Percentiles rank a stretch among this genome's conserved stretches.
Conservation (phyloP, 37 sponge, comb jelly and placozoan species). For the Beroe ovata region DNA sequence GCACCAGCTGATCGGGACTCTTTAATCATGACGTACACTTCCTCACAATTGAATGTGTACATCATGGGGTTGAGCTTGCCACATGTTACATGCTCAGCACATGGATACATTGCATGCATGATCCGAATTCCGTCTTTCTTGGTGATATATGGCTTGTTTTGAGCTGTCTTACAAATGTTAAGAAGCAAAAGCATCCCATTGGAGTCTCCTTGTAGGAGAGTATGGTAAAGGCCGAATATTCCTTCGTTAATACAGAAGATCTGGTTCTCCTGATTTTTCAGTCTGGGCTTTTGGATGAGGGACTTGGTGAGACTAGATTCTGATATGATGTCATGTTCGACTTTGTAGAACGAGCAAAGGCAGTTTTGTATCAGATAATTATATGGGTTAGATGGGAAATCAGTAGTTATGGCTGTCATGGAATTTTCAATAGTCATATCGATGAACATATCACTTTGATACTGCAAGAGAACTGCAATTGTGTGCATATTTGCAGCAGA, state of each 20-base stretch:
- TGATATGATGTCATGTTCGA: not conserved
- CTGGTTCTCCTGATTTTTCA: conserved; percentile 4
- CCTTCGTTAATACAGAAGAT: not conserved
- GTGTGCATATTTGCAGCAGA: conserved; percentile 55
- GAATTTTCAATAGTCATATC: conserved; percentile 10
- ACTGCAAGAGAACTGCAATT: not conserved
- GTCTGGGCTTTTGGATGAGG: not conserved
- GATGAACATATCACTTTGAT: conserved; percentile 53
- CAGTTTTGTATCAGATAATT: not conserved
- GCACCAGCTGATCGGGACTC: not conserved
- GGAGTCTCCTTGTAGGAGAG: conserved; percentile 17
- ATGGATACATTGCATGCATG: conserved; percentile 9
- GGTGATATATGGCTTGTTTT: conserved; percentile 61
- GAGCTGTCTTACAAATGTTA: not conserved
- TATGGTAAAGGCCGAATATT: conserved; percentile 27
- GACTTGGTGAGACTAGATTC: not conserved
- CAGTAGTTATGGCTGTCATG: not conserved
- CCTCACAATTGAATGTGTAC: conserved; percentile 36
- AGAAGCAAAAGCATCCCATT: not conserved
- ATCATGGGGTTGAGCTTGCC: conserved; percentile 27
- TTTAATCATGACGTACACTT: conserved; percentile 48
- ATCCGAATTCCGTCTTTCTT: conserved; percentile 48
- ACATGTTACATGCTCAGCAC: conserved; percentile 1
- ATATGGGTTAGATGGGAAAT: conserved; percentile 40
- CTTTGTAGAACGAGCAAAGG: not conserved